Base-by-base conservation (phyloP, 2,888 invertebrate genomes). In the Tiliacea aurago region DNA sequence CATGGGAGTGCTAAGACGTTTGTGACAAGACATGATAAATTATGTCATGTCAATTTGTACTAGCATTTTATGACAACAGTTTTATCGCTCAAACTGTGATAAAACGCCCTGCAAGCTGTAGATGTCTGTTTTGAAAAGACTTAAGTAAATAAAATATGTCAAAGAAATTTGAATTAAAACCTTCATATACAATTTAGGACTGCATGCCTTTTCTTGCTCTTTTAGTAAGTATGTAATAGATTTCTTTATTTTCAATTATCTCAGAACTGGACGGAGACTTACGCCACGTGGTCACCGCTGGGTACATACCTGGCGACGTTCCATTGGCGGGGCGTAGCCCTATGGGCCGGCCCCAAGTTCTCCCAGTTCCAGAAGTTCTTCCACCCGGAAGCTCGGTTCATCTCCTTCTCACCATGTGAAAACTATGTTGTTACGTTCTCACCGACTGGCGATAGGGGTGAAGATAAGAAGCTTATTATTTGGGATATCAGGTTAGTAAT, bases 381-480 rank as follows among this genome's bases (percentile, higher is more conserved):
- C 75, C 99, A 99, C 89, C 97, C 97, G 0, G 98, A 98, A 82
- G 99, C 99, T 0, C 98, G 99, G 89, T 99, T 99, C 89, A 99
- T 99, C 77, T 99, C 99, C 88, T 99, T 99, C 94, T 99, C 99
- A 15, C 99, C 99, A 0, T 98, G 99, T 94, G 99, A 99, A 96
- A 99, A 99, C 89, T 99, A 99, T 93, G 94, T 99, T 81, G 99
- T 99, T 2, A 99, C 99, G 0, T 99, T 99, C 93, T 98, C 99
- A 51, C 98, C 99, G 0, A 97, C 98, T 74, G 97, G 97, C 23
- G 98, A 98, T 78, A 92, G 95, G 80, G 97, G 97, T 2, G 97
- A 97, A 92, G 98, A 97, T 94, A 99, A 97, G 82, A 98, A 98
- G 89, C 98, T 99, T 23, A 98, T 99, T 71, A 98, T 99, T 90